Evolutionary conservation across 2,888 invertebrate genomes (phyloP).

Genomic region (Sarcophaga carnaria): DNA sequence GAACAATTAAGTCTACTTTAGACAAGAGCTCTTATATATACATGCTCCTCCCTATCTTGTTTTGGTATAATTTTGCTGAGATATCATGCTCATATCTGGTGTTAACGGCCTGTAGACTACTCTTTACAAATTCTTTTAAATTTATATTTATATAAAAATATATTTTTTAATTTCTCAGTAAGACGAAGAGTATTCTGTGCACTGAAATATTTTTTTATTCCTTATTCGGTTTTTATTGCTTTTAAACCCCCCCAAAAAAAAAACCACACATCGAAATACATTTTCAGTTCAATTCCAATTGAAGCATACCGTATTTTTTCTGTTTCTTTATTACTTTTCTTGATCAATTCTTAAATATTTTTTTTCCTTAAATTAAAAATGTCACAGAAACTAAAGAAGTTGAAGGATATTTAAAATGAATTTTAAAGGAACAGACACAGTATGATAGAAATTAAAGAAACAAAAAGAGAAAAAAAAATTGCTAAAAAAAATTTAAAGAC

Average conservation of each 20-base stretch:
- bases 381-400: conserved; percentile 42
- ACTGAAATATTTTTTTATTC: too few relatives aligned
- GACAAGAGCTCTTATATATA: too few relatives aligned
- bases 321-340: background rate
- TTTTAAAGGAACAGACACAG: background rate
- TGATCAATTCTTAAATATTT: background rate
- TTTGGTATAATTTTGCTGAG: too few relatives aligned
- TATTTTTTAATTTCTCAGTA: background rate
- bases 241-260: too few relatives aligned
- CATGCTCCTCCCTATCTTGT: too few relatives aligned
- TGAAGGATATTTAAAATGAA: conserved; percentile 38
- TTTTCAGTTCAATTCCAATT: background rate
- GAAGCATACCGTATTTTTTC: conserved; percentile 7
- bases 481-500: background rate
- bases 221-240: too few relatives aligned
- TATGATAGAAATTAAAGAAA: background rate
- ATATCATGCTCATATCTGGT: too few relatives aligned
- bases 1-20: too few relatives aligned
- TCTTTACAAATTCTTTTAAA: too few relatives aligned
- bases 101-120: too few relatives aligned
- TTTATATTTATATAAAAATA: too few relatives aligned
- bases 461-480: background rate
- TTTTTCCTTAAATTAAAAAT: conserved; percentile 58
- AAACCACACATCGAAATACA: background rate
- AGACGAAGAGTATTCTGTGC: too few relatives aligned